Conservation (phyloP, 2,113 vertebrate species). For the Progne subis region DNA sequence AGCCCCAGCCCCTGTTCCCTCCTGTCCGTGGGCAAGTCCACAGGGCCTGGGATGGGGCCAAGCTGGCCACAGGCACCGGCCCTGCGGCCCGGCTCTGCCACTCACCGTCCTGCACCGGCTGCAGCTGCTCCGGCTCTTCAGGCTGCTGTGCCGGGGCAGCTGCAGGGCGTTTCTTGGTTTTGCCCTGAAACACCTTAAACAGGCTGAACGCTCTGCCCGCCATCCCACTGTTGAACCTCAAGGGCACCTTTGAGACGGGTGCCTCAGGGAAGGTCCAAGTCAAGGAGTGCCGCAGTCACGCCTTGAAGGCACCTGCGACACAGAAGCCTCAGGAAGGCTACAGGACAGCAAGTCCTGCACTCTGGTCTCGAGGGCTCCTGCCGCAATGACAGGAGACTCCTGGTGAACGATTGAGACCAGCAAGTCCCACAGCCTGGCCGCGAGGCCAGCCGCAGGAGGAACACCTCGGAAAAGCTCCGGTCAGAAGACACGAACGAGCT, state of each 20-base stretch:
- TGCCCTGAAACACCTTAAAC: neutral
- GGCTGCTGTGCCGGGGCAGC: too few relatives aligned
- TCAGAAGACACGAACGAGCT: rapidly evolving
- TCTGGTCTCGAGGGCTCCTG: too few relatives aligned
- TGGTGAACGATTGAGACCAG: neutral
- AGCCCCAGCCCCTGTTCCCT: too few relatives aligned
- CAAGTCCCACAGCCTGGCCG: neutral
- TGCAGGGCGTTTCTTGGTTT: neutral
- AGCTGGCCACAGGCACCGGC: too few relatives aligned
- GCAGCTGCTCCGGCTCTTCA: too few relatives aligned
- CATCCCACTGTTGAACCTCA: neutral
- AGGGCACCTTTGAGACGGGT: neutral
- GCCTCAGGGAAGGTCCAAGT: neutral
- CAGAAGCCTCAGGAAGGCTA: neutral
- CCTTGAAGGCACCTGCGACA: neutral
- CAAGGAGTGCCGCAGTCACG: neutral
- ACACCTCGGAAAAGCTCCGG: neutral
- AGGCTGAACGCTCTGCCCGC: neutral
- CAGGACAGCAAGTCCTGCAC: neutral
- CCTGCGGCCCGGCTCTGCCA: too few relatives aligned
- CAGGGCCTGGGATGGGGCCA: too few relatives aligned
- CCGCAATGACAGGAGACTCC: neutral
- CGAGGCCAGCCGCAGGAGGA: neutral
- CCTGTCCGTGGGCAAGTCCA: too few relatives aligned
- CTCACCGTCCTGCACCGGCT: too few relatives aligned